A percentile compares a stretch with the other conserved stretches of the same genome.
Evolutionary conservation across 2,113 vertebrate species (phyloP).

Genomic region (Setophaga coronata): DNA sequence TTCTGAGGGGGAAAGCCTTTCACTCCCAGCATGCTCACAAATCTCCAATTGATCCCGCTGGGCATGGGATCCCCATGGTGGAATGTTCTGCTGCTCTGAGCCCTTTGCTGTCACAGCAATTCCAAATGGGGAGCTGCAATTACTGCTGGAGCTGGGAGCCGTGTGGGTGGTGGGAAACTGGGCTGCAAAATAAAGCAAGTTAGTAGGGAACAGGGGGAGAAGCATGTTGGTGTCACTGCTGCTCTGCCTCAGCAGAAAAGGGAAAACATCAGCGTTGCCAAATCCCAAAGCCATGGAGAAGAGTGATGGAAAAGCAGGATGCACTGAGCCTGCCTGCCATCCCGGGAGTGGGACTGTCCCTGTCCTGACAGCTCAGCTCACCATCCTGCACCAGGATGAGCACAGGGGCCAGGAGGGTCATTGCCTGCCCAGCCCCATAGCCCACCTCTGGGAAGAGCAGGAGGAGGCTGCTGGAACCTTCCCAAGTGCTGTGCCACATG

Average conservation of each 20-base stretch:
- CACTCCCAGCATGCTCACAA: background rate
- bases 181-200: background rate
- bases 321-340: background rate
- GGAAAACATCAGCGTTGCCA: background rate
- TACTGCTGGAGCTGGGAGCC: background rate
- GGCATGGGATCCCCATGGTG: background rate
- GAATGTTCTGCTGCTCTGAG: background rate
- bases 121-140: background rate
- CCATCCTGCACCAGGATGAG: fast-evolving
- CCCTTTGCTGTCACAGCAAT: background rate
- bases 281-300: background rate
- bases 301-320: fast-evolving
- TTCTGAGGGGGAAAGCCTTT: background rate
- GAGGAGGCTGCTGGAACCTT: background rate
- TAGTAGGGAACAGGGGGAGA: background rate
- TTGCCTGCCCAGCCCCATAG: background rate
- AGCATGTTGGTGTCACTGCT: background rate
- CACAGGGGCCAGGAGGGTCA: background rate
- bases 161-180: background rate
- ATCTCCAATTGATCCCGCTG: background rate
- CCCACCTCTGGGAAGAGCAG: background rate
- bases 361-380: background rate
- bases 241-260: background rate
- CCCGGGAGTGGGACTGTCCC: fast-evolving
- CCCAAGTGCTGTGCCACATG: background rate